Evolutionary conservation across 1,140 invertebrate species (phyloP), one percentile per base, ranked within the genome.

Genomic region (Drosophila parabipectinata): DNA sequence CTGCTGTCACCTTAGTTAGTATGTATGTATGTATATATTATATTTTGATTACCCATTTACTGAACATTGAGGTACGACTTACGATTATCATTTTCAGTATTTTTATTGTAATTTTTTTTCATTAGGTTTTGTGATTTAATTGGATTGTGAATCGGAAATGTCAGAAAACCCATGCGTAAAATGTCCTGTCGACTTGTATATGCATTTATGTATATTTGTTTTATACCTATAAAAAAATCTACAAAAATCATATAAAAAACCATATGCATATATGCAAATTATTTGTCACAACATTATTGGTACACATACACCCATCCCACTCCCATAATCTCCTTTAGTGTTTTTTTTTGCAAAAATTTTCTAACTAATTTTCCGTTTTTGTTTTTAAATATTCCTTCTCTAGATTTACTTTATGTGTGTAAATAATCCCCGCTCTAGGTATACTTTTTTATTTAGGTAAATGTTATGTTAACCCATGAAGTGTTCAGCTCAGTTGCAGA

Each of bases 41-140:
- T 44, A 55, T 56, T 72, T 59, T 69, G 59, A 41, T 57, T 59
- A 60, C 72, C 48, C 74, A 66, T 84, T 51, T 84, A 77, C 79
- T 88, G 76, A 88, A 88, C 79, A 88, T 88, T 88, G 83, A 88
- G 83, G 83, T 88, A 88, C 83, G 72, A 88, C 83, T 88, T 88
- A 88, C 83, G 83, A 88, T 88, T 88, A 88, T 88, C 83, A 88
- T 82, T 87, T 75, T 82, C n/a, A 69, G 63, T 67, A 85, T 85
- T 41, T 14, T 32, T 51, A 32, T 76, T 77, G 58, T 85, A n/a
- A 4, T 79, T 76, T 54, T 6, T 30, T 80, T 85, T 80, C 21
- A 21, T 21, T 21, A 21, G 21, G 61, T 78, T 79, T 59, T 83
- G 54, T 71, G 62, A 66, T 68, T 76, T 83, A 56, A 63, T 64